Evolutionary conservation across 2,797 vertebrate species (phyloP).

Genomic region (Siniperca undulata): DNA sequence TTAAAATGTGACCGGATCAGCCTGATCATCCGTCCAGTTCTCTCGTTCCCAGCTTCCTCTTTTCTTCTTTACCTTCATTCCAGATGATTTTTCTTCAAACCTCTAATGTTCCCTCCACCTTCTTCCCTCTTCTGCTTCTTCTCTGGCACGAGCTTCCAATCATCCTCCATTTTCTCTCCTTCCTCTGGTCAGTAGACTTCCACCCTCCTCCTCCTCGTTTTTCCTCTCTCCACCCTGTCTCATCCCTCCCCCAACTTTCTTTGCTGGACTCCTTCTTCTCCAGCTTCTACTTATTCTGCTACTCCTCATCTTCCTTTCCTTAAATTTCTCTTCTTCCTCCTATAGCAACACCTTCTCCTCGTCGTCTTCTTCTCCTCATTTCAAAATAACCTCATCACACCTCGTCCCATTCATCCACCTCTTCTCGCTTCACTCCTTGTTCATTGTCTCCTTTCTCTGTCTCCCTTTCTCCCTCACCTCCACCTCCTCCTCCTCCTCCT

Average conservation of each 20-base stretch:
- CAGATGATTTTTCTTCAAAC: not conserved
- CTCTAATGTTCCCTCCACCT: not conserved
- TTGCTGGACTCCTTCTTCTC: not conserved
- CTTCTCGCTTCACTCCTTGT: not conserved
- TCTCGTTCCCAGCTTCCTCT: not conserved
- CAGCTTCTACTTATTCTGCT: not conserved
- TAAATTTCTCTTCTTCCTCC: not conserved
- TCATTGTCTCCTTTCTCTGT: not conserved
- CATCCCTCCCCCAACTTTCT: not conserved
- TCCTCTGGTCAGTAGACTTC: conserved; percentile 18
- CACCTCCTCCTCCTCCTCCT: not conserved
- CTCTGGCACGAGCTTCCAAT: conserved; percentile 9
- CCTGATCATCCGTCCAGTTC: not conserved
- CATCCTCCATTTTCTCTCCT: conserved; percentile 6
- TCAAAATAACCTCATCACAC: not conserved
- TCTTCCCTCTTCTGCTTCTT: not conserved
- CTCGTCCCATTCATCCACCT: not conserved
- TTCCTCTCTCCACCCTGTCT: not conserved
- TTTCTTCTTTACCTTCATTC: not conserved
- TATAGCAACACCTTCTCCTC: not conserved
- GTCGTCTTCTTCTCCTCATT: not conserved
- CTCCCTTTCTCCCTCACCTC: not conserved
- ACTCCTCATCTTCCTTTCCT: not conserved
- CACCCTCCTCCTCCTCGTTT: conserved; percentile 4
- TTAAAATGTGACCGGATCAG: no score